Evolutionary conservation across 1,140 invertebrate genomes (phyloP).

Genomic region (Dendrolimus punctatus): DNA sequence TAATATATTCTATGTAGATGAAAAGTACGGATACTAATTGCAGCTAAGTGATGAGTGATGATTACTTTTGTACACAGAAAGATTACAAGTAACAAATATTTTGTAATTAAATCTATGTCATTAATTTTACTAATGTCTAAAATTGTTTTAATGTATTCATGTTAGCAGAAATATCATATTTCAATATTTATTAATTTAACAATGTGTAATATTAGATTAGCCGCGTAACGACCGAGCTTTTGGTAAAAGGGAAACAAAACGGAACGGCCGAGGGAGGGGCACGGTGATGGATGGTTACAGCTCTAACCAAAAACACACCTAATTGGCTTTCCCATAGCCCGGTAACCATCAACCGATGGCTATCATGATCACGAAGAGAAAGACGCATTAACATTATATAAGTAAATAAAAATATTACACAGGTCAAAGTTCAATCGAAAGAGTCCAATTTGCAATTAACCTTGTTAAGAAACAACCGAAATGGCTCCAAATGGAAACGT

Average conservation of each 20-base stretch:
- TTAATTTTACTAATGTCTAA: too few species aligned
- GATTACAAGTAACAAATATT: too few species aligned
- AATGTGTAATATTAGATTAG: background rate
- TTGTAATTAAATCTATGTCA: too few species aligned
- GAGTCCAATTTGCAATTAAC: too few species aligned
- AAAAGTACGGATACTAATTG: too few species aligned
- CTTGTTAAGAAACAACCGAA: too few species aligned
- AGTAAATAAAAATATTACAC: slow-evolving; percentile 8
- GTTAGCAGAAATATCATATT: background rate
- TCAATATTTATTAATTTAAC: too few species aligned
- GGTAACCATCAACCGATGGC: slow-evolving; percentile 16
- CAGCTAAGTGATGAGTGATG: too few species aligned
- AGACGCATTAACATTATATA: slow-evolving; percentile 11
- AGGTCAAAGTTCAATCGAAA: too few species aligned
- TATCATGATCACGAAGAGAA: slow-evolving; percentile 10
- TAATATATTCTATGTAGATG: too few species aligned
- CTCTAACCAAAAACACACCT: slow-evolving; percentile 49
- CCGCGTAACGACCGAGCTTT: slow-evolving; percentile 2
- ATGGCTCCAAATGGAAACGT: too few species aligned
- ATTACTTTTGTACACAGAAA: too few species aligned
- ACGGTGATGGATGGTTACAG: slow-evolving; percentile 44
- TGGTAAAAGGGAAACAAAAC: slow-evolving; percentile 25
- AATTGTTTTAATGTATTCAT: background rate
- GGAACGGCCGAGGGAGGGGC: slow-evolving; percentile 43
- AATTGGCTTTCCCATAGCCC: slow-evolving; percentile 54